Conservation (phyloP, 2,797 vertebrate species). For the Notolabrus celidotus region DNA sequence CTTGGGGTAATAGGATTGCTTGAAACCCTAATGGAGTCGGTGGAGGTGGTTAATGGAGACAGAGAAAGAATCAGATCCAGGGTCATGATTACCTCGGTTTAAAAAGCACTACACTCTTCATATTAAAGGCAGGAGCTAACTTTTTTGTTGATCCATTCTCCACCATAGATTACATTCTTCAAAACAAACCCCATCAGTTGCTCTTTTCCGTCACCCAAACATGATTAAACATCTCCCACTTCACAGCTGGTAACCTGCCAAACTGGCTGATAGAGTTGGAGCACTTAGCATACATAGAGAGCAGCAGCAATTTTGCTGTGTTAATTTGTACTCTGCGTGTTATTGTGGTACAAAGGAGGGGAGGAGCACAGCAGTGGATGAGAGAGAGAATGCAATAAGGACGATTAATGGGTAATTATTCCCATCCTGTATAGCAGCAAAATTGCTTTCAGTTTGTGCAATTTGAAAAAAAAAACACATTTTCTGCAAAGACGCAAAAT, state of each 20-base stretch:
- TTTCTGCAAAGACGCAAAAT: background rate
- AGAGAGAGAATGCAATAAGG: background rate
- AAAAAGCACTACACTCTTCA: slow-evolving; percentile 48
- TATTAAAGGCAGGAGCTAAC: slow-evolving; percentile 28
- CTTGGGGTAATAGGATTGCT: slow-evolving; percentile 47
- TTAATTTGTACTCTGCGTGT: slow-evolving; percentile 31
- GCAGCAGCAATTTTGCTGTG: slow-evolving; percentile 20
- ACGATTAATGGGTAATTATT: slow-evolving; percentile 10
- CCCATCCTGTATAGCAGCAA: slow-evolving; percentile 8
- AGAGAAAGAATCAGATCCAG: slow-evolving; percentile 35
- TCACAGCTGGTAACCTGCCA: slow-evolving; percentile 40
- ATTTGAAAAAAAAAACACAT: slow-evolving; percentile 28
- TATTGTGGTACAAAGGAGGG: slow-evolving; percentile 8
- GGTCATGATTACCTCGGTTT: slow-evolving; percentile 45
- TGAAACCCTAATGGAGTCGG: slow-evolving; percentile 67
- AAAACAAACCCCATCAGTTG: slow-evolving; percentile 13
- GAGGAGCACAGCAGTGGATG: background rate
- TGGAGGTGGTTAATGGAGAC: slow-evolving; percentile 66
- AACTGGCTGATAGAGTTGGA: slow-evolving; percentile 30
- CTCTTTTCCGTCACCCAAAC: slow-evolving; percentile 26
- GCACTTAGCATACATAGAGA: slow-evolving; percentile 17
- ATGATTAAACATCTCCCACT: slow-evolving; percentile 36
- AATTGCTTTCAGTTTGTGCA: background rate
- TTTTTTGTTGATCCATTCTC: slow-evolving; percentile 8
- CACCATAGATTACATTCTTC: slow-evolving; percentile 22